A percentile compares a stretch with the other conserved stretches of the same genome.
Evolutionary conservation across 2,888 invertebrate species (phyloP).

Genomic region (Eubasilissa splendida): DNA sequence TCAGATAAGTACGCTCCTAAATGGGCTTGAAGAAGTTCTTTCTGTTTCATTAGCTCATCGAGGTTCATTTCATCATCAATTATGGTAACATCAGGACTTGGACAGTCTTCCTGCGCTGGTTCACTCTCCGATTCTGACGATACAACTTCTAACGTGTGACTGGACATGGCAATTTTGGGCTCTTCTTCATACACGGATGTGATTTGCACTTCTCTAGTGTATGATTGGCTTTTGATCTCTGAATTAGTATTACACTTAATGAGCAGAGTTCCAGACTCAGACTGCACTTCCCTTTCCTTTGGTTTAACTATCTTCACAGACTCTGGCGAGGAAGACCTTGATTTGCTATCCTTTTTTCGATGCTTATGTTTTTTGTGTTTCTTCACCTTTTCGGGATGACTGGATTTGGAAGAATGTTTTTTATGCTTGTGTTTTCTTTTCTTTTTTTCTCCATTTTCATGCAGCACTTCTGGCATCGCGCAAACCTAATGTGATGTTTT

Average conservation of each 20-base stretch:
- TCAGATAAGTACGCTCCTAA: slow-evolving; percentile 84
- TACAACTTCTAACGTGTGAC: slow-evolving; percentile 74
- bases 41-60: slow-evolving; percentile 92
- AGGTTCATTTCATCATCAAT: slow-evolving; percentile 90
- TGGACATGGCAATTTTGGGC: slow-evolving; percentile 54
- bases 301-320: slow-evolving; percentile 64
- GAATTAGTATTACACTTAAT: slow-evolving; percentile 56
- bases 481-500: neutral
- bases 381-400: slow-evolving; percentile 65
- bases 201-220: slow-evolving; percentile 58
- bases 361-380: slow-evolving; percentile 78
- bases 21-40: slow-evolving; percentile 85
- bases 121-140: slow-evolving; percentile 81
- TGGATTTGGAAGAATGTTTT: slow-evolving; percentile 51
- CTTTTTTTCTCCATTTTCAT: slow-evolving; percentile 54
- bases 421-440: slow-evolving; percentile 54
- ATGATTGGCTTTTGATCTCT: slow-evolving; percentile 52
- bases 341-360: slow-evolving; percentile 73
- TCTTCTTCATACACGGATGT: slow-evolving; percentile 61
- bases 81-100: slow-evolving; percentile 81
- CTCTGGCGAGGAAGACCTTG: slow-evolving; percentile 67
- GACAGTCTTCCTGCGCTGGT: slow-evolving; percentile 76
- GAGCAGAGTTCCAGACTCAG: slow-evolving; percentile 56
- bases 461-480: slow-evolving; percentile 51
- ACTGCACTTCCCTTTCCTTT: slow-evolving; percentile 60